phyloP scores from a whole-genome alignment of 2,113 vertebrate genomes.

The Engraulis encrasicolus region DNA sequence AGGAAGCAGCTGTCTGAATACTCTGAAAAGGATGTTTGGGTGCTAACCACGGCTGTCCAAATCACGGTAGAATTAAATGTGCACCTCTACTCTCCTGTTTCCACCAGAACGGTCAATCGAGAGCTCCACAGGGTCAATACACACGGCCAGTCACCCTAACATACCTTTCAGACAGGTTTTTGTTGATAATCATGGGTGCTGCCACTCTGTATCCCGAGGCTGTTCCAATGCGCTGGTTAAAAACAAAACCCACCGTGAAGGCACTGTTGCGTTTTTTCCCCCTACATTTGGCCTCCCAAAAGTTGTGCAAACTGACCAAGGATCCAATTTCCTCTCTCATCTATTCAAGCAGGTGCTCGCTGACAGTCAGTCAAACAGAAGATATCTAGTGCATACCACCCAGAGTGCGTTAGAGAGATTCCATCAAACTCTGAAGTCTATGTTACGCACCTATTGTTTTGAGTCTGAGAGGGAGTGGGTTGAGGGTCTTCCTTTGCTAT shows the following conservation, averaged over 20 bases:
- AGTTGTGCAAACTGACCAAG: slow-evolving; percentile 25
- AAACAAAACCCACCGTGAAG: not conserved
- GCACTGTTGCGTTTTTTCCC: slow-evolving; percentile 24
- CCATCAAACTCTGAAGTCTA: slow-evolving; percentile 27
- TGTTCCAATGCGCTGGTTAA: slow-evolving; percentile 7
- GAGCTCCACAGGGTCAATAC: too few relatives aligned
- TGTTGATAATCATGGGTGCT: slow-evolving; percentile 29
- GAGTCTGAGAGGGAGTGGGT: slow-evolving; percentile 12
- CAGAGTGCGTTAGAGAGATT: slow-evolving; percentile 25
- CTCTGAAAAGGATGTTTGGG: too few relatives aligned
- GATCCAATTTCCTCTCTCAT: slow-evolving; percentile 27
- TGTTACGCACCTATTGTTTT: not conserved
- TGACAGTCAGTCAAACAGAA: not conserved
- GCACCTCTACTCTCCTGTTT: too few relatives aligned
- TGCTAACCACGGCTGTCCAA: too few relatives aligned
- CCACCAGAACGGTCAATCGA: too few relatives aligned
- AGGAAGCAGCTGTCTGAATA: too few relatives aligned
- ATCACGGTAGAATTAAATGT: too few relatives aligned
- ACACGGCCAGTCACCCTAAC: too few relatives aligned
- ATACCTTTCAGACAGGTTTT: too few relatives aligned
- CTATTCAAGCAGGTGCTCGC: slow-evolving; percentile 15
- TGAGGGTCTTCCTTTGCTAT: slow-evolving; percentile 19
- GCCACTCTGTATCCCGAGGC: slow-evolving; percentile 31
- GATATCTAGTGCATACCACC: slow-evolving; percentile 16
- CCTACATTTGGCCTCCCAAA: slow-evolving; percentile 29